Conservation (phyloP, 2,113 vertebrate genomes). For the Cololabis saira region DNA sequence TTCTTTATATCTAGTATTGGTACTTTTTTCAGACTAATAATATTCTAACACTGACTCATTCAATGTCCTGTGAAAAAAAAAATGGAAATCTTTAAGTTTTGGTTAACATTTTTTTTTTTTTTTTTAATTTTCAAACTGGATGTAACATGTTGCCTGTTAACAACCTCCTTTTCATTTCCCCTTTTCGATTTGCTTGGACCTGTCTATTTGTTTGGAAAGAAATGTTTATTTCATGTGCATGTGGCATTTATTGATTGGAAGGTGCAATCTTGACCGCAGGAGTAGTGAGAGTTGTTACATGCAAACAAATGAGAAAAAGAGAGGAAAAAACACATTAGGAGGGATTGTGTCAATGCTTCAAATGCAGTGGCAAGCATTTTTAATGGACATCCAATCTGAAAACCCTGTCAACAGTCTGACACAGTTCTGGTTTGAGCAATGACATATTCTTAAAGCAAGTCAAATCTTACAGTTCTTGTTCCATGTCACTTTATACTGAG, state of each 20-base stretch:
- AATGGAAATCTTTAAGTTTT: no score
- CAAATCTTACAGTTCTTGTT: no score
- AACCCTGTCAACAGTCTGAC: neutral
- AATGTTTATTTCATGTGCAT: neutral
- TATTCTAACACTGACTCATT: conserved; percentile 23
- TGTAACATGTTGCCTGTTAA: no score
- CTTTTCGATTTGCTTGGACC: no score
- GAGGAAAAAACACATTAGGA: neutral
- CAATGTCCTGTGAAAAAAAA: neutral
- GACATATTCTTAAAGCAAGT: no score
- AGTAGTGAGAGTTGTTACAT: conserved; percentile 1
- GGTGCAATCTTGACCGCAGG: neutral
- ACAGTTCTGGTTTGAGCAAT: no score
- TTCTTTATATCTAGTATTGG: conserved; percentile 42
- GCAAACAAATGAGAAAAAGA: conserved; percentile 6
- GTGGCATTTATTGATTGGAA: neutral
- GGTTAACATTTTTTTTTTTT: no score
- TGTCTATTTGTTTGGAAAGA: neutral
- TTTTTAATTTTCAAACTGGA: no score
- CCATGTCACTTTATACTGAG: no score
- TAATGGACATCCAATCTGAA: neutral
- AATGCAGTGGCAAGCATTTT: neutral
- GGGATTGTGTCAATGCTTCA: neutral
- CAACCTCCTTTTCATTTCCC: no score
- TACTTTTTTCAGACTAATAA: conserved; percentile 29